Conservation (phyloP, 2,888 invertebrate species). For the Drepana falcataria region DNA sequence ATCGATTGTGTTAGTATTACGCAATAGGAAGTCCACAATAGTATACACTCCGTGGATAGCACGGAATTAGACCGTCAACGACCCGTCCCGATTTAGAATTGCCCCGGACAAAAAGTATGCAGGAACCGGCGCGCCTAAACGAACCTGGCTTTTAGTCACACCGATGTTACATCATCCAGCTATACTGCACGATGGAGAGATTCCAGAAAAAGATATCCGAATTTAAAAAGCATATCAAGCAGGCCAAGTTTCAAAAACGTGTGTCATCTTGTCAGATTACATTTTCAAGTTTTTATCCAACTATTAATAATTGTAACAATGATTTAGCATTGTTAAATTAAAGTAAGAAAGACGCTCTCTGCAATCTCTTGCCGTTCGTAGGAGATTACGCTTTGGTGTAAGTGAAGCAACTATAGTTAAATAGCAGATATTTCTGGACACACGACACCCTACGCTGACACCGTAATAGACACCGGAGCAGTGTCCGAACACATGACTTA, state of each 20-base stretch:
- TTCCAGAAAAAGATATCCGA: too few relatives aligned
- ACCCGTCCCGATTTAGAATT: slow-evolving; percentile 65
- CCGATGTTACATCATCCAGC: slow-evolving; percentile 12
- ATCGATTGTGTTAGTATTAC: slow-evolving; percentile 54
- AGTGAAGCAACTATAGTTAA: slow-evolving; percentile 35
- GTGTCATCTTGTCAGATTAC: too few relatives aligned
- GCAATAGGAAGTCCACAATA: slow-evolving; percentile 60
- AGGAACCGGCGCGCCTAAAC: slow-evolving; percentile 52
- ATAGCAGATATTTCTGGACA: slow-evolving; percentile 63
- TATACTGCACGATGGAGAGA: too few relatives aligned
- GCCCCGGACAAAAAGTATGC: slow-evolving; percentile 66
- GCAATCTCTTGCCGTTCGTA: too few relatives aligned
- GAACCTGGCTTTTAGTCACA: slow-evolving; percentile 33
- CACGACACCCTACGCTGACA: slow-evolving; percentile 50
- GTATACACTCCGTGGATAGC: slow-evolving; percentile 28
- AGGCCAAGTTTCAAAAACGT: too few relatives aligned
- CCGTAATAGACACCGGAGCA: slow-evolving; percentile 54
- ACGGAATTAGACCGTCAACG: slow-evolving; percentile 64
- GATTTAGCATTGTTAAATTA: too few relatives aligned
- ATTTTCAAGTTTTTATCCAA: too few relatives aligned
- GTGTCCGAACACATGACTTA: slow-evolving; percentile 52
- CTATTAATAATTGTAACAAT: too few relatives aligned
- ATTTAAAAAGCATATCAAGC: too few relatives aligned
- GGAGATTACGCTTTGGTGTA: slow-evolving; percentile 36
- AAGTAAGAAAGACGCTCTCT: too few relatives aligned